Conservation (phyloP, 92 coral and sea anemone genomes). For the Galaxea fascicularis region DNA sequence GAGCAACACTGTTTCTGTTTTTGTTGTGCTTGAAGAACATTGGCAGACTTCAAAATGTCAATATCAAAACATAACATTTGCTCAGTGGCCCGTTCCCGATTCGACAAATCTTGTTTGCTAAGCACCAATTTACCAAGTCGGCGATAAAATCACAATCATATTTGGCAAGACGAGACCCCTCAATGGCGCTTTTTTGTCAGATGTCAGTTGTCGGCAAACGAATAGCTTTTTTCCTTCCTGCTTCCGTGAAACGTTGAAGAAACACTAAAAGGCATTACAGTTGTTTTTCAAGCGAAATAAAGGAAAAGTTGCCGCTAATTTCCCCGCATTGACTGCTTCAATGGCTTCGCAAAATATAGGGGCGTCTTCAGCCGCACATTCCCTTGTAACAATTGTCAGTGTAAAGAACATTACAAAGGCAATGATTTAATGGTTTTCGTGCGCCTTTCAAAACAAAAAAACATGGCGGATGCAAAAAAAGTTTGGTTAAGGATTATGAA, state of each 20-base stretch:
- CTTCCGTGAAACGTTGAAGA: not conserved
- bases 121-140: constrained; percentile 1
- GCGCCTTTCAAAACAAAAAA: not conserved
- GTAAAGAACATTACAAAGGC: too few species aligned
- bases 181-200: not conserved
- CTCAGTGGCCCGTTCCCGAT: constrained; percentile 1
- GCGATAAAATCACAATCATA: not conserved
- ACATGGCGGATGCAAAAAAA: constrained; percentile 23
- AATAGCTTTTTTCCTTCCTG: not conserved
- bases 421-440: not conserved
- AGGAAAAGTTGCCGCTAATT: not conserved
- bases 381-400: not conserved
- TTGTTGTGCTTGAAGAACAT: not conserved
- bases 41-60: constrained; percentile 3
- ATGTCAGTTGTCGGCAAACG: constrained; percentile 20
- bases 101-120: not conserved
- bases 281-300: not conserved
- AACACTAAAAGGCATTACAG: not conserved
- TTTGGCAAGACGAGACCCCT: not conserved
- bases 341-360: not conserved
- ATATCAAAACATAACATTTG: not conserved
- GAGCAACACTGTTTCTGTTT: constrained; percentile 19
- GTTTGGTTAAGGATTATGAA: not conserved
- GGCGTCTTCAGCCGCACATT: not conserved
- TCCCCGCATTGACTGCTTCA: not conserved